Percentiles rank a stretch among this genome's conserved stretches.
Conservation (phyloP, 2,888 invertebrate species). For the Heteromurus nitidus region DNA sequence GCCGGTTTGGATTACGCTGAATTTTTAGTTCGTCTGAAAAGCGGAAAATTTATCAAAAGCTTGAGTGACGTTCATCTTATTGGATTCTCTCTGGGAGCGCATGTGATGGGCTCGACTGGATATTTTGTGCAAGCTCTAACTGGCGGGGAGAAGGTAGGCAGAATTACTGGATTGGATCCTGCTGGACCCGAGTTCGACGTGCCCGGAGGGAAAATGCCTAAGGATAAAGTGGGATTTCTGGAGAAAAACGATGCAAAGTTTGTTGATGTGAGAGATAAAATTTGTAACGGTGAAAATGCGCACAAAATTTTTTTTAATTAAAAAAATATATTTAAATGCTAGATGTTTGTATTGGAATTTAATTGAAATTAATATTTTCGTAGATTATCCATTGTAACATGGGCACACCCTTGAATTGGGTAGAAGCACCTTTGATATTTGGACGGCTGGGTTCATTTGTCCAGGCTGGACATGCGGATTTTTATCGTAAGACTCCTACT, state of each 20-base stretch:
- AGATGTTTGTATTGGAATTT: too few species aligned
- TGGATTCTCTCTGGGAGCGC: constrained; percentile 19
- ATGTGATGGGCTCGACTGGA: constrained; percentile 2
- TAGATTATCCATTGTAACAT: background rate
- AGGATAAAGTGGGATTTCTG: background rate
- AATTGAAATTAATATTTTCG: too few species aligned
- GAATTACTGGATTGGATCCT: constrained; percentile 30
- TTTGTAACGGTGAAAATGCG: too few species aligned
- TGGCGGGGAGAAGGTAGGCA: background rate
- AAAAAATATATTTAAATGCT: too few species aligned
- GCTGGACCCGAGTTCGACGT: background rate
- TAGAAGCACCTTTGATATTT: background rate
- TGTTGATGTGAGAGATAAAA: background rate
- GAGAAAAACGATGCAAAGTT: background rate
- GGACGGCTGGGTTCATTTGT: too few species aligned
- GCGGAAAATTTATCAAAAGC: background rate
- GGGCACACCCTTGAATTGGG: background rate
- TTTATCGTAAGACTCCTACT: background rate
- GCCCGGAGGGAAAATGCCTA: background rate
- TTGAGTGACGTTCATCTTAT: background rate
- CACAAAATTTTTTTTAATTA: too few species aligned
- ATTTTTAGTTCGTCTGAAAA: background rate
- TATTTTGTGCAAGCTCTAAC: background rate
- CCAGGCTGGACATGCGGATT: background rate
- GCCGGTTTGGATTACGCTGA: background rate